Evolutionary conservation across 2,113 vertebrate species (phyloP).

Genomic region (Hystrix cristata): DNA sequence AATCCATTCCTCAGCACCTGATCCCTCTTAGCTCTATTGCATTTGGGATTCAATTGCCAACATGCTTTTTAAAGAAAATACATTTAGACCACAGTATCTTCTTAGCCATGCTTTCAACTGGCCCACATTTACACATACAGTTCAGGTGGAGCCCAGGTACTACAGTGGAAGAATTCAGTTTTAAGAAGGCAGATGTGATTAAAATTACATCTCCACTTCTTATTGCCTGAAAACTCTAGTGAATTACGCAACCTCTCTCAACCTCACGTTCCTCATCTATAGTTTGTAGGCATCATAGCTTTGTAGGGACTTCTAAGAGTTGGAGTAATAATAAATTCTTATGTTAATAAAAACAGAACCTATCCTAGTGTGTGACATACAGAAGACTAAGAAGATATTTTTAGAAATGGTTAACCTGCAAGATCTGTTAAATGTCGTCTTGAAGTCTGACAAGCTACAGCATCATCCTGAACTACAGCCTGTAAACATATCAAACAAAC

Average conservation of each 20-base stretch:
- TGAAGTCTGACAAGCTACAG: neutral
- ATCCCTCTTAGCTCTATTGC: neutral
- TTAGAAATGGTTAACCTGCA: neutral
- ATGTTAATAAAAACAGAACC: neutral
- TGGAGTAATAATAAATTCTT: neutral
- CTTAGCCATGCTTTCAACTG: neutral
- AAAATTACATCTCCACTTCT: neutral
- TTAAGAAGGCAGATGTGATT: neutral
- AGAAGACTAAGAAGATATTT: constrained; percentile 2
- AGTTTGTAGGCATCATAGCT: neutral
- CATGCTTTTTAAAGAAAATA: too few species aligned
- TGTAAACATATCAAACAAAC: neutral
- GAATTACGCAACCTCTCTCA: neutral
- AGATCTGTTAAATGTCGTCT: neutral
- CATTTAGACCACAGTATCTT: neutral
- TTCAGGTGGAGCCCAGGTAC: neutral
- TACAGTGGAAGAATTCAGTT: neutral
- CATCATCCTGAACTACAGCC: neutral
- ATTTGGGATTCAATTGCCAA: neutral
- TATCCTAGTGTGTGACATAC: neutral
- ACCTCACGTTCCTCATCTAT: neutral
- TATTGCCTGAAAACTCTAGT: neutral
- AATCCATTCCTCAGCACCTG: neutral
- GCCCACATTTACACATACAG: neutral
- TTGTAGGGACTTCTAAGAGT: neutral